These are phyloP conservation scores for Oligia latruncula DNA, from an alignment of 2,888 invertebrate genomes.

Conservation along the genomic window DNA sequence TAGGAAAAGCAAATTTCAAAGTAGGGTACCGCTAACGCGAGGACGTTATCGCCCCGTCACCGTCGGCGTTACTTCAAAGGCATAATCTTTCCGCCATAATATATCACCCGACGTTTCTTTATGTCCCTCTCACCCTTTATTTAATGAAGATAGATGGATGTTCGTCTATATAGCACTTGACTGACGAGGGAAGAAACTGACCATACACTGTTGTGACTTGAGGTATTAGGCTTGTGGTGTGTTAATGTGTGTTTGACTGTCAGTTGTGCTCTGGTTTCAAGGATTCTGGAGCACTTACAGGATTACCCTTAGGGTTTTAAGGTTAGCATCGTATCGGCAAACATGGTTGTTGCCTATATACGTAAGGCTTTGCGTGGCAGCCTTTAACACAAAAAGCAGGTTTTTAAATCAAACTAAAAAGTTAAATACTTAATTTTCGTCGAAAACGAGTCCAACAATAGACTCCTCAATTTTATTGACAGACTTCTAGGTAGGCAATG, in stretches of 20 bases:
- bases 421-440: too few species aligned
- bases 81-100: conserved; percentile 61
- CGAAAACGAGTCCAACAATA: background rate
- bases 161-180: conserved; percentile 49
- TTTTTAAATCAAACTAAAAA: background rate
- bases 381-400: background rate
- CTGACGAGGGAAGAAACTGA: conserved; percentile 29
- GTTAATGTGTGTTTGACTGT: conserved; percentile 16
- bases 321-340: background rate
- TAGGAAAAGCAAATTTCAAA: conserved; percentile 53
- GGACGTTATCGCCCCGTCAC: conserved; percentile 56
- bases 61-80: conserved; percentile 53
- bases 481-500: background rate
- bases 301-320: too few species aligned
- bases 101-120: conserved; percentile 63
- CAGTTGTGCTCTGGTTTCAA: background rate
- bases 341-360: background rate
- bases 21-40: conserved; percentile 45
- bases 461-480: background rate
- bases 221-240: conserved; percentile 19
- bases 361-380: background rate
- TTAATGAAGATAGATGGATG: conserved; percentile 64
- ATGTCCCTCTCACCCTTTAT: conserved; percentile 64
- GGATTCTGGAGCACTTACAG: background rate
- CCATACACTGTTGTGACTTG: conserved; percentile 32